Conservation (phyloP, 2,888 invertebrate genomes). For the Pseudococcus longispinus region DNA sequence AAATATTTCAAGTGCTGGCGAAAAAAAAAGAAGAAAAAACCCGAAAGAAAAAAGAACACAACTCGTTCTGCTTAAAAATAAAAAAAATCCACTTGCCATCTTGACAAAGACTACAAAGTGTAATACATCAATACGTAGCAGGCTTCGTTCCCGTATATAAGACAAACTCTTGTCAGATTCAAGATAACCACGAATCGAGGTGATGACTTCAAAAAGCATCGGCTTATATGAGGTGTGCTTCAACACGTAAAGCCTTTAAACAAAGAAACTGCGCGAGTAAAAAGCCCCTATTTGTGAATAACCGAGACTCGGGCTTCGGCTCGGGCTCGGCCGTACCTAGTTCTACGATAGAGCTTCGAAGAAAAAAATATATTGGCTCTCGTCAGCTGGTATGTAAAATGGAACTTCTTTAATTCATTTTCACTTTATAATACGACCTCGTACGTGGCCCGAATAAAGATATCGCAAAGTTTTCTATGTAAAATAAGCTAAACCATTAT, state of each 20-base stretch:
- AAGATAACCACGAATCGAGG: constrained; percentile 34
- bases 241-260: constrained; percentile 41
- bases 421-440: constrained; percentile 37
- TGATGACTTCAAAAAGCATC: constrained; percentile 37
- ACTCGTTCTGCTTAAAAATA: background rate
- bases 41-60: background rate
- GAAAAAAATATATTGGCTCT: background rate
- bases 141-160: background rate
- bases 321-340: background rate
- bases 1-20: constrained; percentile 1
- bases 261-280: constrained; percentile 30
- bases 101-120: constrained; percentile 25
- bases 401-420: constrained; percentile 45
- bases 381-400: constrained; percentile 30
- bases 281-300: constrained; percentile 4
- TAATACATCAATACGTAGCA: constrained; percentile 13
- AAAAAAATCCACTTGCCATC: constrained; percentile 14
- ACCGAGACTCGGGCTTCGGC: background rate
- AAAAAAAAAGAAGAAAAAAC: background rate
- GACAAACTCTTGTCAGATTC: constrained; percentile 37
- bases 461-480: background rate
- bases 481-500: constrained; percentile 27
- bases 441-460: constrained; percentile 27
- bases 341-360: background rate
- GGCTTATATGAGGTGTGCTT: constrained; percentile 26